Percentiles rank a stretch among this genome's conserved stretches.
Evolutionary conservation across 2,888 invertebrate species (phyloP).

Genomic region (Malthinus seriepunctatus): DNA sequence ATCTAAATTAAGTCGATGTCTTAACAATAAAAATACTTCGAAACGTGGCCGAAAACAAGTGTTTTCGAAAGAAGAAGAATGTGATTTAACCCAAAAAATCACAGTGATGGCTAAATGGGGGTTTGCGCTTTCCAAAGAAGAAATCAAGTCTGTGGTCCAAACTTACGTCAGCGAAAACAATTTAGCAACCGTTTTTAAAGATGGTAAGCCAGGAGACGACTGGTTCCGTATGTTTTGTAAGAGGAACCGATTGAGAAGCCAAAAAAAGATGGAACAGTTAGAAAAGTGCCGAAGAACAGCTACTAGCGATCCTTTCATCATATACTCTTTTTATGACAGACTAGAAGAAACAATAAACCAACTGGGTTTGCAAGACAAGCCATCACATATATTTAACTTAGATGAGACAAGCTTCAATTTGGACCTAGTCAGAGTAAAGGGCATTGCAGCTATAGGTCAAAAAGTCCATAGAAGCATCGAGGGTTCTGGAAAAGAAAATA

Average conservation of each 20-base stretch:
- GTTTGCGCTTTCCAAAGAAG: slow-evolving; percentile 16
- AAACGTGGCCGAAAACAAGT: not conserved
- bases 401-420: slow-evolving; percentile 33
- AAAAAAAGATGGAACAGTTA: slow-evolving; percentile 28
- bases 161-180: slow-evolving; percentile 9
- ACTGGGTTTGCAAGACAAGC: slow-evolving; percentile 8
- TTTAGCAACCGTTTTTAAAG: slow-evolving; percentile 4
- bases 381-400: slow-evolving; percentile 28
- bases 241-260: slow-evolving; percentile 1
- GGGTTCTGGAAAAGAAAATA: slow-evolving; percentile 33
- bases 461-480: slow-evolving; percentile 30
- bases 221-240: not conserved
- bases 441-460: slow-evolving; percentile 27
- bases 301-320: slow-evolving; percentile 26
- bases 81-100: slow-evolving; percentile 6
- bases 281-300: slow-evolving; percentile 20
- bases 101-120: slow-evolving; percentile 17
- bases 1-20: not conserved
- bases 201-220: slow-evolving; percentile 5
- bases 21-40: not conserved
- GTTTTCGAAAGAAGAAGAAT: not conserved
- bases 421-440: slow-evolving; percentile 29
- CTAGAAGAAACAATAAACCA: slow-evolving; percentile 16
- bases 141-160: slow-evolving; percentile 11
- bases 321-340: slow-evolving; percentile 26